Percentiles rank a stretch among this genome's conserved stretches.
Conservation (phyloP, 2,113 vertebrate species). For the Uria aalge region DNA sequence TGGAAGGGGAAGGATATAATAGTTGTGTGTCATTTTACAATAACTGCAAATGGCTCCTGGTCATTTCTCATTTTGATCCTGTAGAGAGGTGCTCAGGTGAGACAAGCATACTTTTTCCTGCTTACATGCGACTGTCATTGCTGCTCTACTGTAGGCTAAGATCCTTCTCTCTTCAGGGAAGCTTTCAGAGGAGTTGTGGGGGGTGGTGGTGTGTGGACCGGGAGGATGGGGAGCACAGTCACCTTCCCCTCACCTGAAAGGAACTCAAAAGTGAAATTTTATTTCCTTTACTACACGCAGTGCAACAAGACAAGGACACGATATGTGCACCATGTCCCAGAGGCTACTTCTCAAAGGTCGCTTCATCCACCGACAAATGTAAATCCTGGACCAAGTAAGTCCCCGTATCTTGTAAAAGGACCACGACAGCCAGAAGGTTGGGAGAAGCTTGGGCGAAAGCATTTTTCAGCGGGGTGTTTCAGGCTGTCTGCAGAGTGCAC, state of each 20-base stretch:
- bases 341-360: slow-evolving; percentile 83
- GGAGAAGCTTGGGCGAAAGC: background rate
- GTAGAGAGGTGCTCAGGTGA: background rate
- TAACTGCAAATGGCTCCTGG: background rate
- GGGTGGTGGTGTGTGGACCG: rapidly evolving
- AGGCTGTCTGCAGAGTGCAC: background rate
- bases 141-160: background rate
- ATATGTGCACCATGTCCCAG: slow-evolving; percentile 72
- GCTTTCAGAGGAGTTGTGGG: background rate
- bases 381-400: slow-evolving; percentile 92
- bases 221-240: background rate
- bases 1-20: background rate
- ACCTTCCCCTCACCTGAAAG: background rate
- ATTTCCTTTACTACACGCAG: slow-evolving; percentile 57
- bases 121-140: background rate
- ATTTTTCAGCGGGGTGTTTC: background rate
- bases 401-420: background rate
- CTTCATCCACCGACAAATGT: slow-evolving; percentile 78
- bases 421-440: background rate
- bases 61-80: background rate
- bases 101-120: background rate
- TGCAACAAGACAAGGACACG: slow-evolving; percentile 74
- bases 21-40: background rate
- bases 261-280: background rate
- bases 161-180: background rate